Evolutionary conservation across 2,888 invertebrate genomes (phyloP), one percentile per base, ranked within the genome.

Genomic region (Himalopsyche kuldschensis): DNA sequence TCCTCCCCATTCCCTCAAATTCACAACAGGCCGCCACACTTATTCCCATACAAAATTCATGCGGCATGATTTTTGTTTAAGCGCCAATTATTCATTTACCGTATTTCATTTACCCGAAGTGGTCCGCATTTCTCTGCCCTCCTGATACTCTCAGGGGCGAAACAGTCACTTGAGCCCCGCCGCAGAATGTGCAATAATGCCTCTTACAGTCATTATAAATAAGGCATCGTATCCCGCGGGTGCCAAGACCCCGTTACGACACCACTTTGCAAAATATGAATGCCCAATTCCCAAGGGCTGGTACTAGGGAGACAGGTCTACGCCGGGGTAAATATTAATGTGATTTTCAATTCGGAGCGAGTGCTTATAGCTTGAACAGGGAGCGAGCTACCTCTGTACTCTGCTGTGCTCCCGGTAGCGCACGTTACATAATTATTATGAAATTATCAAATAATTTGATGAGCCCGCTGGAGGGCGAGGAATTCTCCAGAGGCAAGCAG

Each of bases 361-460:
- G 82, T 47, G 75, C 17, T 75, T 63, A 55, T 75, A 55, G 69
- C 31, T 69, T 79, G 77, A 30, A 55, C 24, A 20, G 55, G 55
- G 55, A 55, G 24, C 55, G 24, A 20, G 20, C 55, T 20, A 55
- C 55, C 55, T 55, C 55, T 55, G 20, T 55, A 77, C 46, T 6
- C 27, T 47, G 41, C 48, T 27, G 47, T 15, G 55, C 55, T n/a
- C 55, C 55, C 24, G 55, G 55, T 20, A 55, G 78, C 83, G 89
- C 89, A 90, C 89, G 90, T 89, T 89, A 89, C 90, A 91, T 92
- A 92, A 92, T 92, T 91, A 92, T 91, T 91, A 91, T 91, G 91
- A 91, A 92, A 92, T 92, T 92, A 90, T 91, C 91, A 90, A 92
- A 92, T 92, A 91, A 91, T 91, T 86, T 85, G 85, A 86, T 84